phyloP scores from a whole-genome alignment of 2,888 invertebrate species.

The Lithosia quadra region DNA sequence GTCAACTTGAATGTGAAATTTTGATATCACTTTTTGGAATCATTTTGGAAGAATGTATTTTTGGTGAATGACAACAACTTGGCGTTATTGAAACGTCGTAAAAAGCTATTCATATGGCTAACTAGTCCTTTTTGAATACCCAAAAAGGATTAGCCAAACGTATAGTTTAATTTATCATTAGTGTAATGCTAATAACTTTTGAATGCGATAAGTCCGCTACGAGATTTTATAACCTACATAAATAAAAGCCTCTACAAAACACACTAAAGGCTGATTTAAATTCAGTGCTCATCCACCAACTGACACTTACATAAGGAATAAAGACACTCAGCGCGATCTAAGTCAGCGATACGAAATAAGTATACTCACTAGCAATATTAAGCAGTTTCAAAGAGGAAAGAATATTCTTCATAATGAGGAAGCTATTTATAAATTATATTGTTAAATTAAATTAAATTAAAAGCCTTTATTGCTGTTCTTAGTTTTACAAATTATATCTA shows the following conservation, averaged over 20 bases:
- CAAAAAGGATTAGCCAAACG: too few species aligned
- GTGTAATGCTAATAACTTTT: constrained; percentile 15
- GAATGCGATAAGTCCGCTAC: background rate
- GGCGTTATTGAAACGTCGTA: too few species aligned
- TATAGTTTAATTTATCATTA: constrained; percentile 51
- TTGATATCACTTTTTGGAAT: too few species aligned
- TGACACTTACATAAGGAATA: constrained; percentile 54
- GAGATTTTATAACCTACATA: constrained; percentile 21
- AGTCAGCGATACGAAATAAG: constrained; percentile 8
- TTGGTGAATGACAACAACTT: too few species aligned
- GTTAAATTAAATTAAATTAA: too few species aligned
- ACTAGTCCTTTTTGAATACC: too few species aligned
- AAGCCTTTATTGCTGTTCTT: too few species aligned
- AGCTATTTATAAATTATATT: constrained; percentile 50
- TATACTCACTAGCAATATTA: constrained; percentile 17
- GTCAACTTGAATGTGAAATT: too few species aligned
- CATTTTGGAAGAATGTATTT: too few species aligned
- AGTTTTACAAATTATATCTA: too few species aligned
- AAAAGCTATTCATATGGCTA: too few species aligned
- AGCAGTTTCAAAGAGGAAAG: constrained; percentile 39
- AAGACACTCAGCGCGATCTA: constrained; percentile 27
- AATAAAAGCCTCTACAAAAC: background rate
- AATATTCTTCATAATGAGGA: constrained; percentile 48
- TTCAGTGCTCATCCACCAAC: constrained; percentile 55
- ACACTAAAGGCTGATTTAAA: constrained; percentile 50